Evolutionary conservation across 2,888 invertebrate genomes (phyloP).

Genomic region (Ellobium chinense): DNA sequence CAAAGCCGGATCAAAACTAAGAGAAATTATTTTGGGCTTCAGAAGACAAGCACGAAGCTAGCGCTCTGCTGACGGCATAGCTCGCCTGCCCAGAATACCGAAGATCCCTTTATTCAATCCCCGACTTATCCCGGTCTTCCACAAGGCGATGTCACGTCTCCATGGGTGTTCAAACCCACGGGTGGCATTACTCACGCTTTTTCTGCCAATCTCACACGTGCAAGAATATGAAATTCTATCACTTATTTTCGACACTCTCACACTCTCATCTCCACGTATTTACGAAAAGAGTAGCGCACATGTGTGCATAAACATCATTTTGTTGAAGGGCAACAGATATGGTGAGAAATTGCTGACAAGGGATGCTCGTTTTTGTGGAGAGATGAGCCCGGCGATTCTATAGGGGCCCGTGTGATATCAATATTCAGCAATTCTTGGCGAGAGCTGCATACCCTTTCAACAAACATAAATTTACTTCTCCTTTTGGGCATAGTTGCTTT

Average conservation of each 20-base stretch:
- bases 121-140: neutral
- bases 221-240: neutral
- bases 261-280: neutral
- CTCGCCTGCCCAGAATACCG: neutral
- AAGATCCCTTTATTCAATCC: neutral
- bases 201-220: neutral
- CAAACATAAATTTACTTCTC: too few species aligned
- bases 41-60: neutral
- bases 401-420: too few species aligned
- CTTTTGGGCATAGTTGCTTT: too few species aligned
- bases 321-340: too few species aligned
- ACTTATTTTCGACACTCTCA: neutral
- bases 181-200: neutral
- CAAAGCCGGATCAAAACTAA: constrained; percentile 3
- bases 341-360: too few species aligned
- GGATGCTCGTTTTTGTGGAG: too few species aligned
- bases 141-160: neutral
- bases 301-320: neutral
- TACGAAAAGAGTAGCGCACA: neutral
- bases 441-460: too few species aligned
- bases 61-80: neutral
- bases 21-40: neutral
- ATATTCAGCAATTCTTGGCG: too few species aligned
- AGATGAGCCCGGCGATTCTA: too few species aligned
- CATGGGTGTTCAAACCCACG: constrained; percentile 15